Base-by-base conservation (phyloP, 2,888 invertebrate species). In the Sminthurinus aureus region DNA sequence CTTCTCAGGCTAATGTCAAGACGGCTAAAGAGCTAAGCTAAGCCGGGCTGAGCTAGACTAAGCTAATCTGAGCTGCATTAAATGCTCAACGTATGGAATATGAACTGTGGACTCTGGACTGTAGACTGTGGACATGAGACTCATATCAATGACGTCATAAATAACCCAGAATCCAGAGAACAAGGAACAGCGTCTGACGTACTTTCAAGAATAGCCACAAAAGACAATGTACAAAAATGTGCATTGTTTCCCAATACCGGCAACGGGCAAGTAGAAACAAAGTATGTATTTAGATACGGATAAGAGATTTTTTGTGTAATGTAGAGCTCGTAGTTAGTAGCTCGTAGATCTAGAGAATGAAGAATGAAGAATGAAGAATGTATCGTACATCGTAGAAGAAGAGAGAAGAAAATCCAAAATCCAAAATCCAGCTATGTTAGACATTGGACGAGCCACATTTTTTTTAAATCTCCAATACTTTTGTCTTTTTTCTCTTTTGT, bases 61-160 rank as follows among this genome's bases (percentile, higher is more conserved):
- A n/a, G n/a, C n/a, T n/a, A n/a, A n/a, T n/a, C n/a, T n/a, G n/a
- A n/a, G n/a, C n/a, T n/a, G n/a, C n/a, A n/a, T n/a, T n/a, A n/a
- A n/a, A n/a, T n/a, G 38, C 38, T 38, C 38, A 38, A 38, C 38
- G 38, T 38, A 38, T 38, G 38, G 38, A 38, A 38, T 38, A 66
- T 66, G 24, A n/a, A 69, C 20, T 69, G 69, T 69, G 24, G 20
- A 69, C 20, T n/a, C 4, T 20, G n/a, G 69, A n/a, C 69, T 13
- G 77, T 24, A 8, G 78, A 66, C 3, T 15, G 78, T 66, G 78
- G 78, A 78, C 78, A 66, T 78, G 38, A 66, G 66, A 66, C 24
- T 38, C 24, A 66, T 78, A 66, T 66, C 78, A 78, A 78, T 66
- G 78, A 78, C 78, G 78, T 78, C 78, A 58, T 78, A 77, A 77